A percentile compares a stretch with the other conserved stretches of the same genome.
Evolutionary conservation across 23 tunicate species (phyloP).

Genomic region (Aplidium turbinatum): DNA sequence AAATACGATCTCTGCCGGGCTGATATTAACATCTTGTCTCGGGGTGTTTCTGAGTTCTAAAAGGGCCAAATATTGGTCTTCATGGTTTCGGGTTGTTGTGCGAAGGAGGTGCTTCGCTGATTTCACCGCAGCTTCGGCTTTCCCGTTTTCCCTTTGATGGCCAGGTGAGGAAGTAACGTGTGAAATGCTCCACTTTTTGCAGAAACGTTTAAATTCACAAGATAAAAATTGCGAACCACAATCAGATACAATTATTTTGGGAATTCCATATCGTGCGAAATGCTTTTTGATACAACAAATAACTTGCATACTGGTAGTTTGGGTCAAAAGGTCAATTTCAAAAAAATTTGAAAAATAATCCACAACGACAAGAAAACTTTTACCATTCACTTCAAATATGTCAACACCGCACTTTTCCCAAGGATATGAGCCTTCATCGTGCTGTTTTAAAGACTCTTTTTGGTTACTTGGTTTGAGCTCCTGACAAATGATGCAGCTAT

Average conservation of each 20-base stretch:
- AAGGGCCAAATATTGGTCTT: constrained; percentile 22
- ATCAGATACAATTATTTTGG: constrained; percentile 6
- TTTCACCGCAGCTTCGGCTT: constrained; percentile 25
- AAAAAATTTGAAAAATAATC: constrained; percentile 40
- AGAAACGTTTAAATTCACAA: neutral
- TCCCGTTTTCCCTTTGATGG: constrained; percentile 17
- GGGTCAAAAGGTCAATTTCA: constrained; percentile 7
- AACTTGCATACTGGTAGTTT: neutral
- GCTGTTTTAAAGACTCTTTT: constrained; percentile 14
- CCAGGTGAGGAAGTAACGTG: constrained; percentile 29
- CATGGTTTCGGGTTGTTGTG: neutral
- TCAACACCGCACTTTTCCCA: constrained; percentile 37
- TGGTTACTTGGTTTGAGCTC: constrained; percentile 20
- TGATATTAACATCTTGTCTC: constrained; percentile 8
- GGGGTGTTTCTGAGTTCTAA: constrained; percentile 35
- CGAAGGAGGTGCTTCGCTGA: neutral
- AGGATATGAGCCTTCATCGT: constrained; percentile 7
- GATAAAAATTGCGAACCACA: constrained; percentile 22
- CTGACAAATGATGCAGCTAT: neutral
- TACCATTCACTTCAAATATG: constrained; percentile 18
- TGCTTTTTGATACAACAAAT: constrained; percentile 3
- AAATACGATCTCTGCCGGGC: constrained; percentile 5
- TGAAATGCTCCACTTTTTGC: constrained; percentile 4
- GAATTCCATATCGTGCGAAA: constrained; percentile 14
- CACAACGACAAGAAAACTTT: constrained; percentile 17